Evolutionary conservation across 2,797 vertebrate species (phyloP).

Genomic region (Myotis pilosus): DNA sequence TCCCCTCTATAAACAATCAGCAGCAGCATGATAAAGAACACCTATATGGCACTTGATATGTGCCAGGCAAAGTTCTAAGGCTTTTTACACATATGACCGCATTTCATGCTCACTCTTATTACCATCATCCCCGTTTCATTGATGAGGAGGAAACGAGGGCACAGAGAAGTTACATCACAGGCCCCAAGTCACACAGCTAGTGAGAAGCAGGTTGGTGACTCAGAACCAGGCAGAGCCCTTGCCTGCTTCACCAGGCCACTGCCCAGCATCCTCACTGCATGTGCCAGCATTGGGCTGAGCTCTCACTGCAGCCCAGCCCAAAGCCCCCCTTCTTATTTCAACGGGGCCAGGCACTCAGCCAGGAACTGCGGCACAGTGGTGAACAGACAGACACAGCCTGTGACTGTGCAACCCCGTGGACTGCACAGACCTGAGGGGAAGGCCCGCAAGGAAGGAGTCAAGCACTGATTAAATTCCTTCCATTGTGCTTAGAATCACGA

Average conservation of each 20-base stretch:
- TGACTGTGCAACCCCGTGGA: accelerated
- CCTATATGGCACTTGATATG: background rate
- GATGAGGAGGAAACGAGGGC: background rate
- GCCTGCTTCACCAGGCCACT: accelerated
- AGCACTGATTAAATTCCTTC: background rate
- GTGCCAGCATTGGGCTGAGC: background rate
- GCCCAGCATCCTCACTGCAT: background rate
- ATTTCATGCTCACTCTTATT: background rate
- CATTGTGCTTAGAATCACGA: background rate
- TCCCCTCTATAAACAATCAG: background rate
- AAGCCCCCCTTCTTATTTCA: background rate
- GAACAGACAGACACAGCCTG: background rate
- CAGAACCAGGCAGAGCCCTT: background rate
- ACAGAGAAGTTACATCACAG: background rate
- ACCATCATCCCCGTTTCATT: background rate
- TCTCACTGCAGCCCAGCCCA: background rate
- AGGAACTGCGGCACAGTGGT: background rate
- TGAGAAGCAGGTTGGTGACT: background rate
- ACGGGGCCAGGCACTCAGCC: background rate
- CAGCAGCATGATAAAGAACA: background rate
- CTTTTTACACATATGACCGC: background rate
- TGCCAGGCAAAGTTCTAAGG: background rate
- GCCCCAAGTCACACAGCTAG: background rate
- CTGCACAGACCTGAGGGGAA: background rate
- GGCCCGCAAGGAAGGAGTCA: background rate